These are phyloP conservation scores for Helobdella robusta DNA, from an alignment of 2,888 invertebrate species.

Conservation along the genomic window DNA sequence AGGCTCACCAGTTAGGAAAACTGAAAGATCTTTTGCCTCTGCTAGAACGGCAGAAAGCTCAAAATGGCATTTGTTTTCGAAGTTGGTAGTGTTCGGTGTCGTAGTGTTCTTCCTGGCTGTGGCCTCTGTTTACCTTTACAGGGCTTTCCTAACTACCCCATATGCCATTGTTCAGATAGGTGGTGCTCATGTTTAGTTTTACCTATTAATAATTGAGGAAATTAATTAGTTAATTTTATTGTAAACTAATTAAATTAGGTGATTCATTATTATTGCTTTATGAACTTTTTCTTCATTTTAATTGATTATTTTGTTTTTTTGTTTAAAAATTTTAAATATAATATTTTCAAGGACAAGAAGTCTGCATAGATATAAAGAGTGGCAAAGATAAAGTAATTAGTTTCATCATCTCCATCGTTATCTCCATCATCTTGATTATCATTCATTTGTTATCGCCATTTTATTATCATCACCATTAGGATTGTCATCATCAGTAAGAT, in stretches of 20 bases:
- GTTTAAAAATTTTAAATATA: background rate
- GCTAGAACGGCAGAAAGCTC: background rate
- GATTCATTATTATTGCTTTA: background rate
- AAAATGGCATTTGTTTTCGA: background rate
- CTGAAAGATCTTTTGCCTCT: background rate
- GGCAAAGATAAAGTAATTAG: too few relatives aligned
- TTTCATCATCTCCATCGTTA: background rate
- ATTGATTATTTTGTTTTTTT: too few relatives aligned
- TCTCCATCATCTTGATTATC: background rate
- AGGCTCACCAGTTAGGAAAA: background rate
- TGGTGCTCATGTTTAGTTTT: background rate
- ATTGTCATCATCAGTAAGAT: too few relatives aligned
- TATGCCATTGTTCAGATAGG: background rate
- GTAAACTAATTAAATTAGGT: background rate
- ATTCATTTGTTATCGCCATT: too few relatives aligned
- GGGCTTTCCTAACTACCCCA: background rate
- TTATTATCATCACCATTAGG: background rate
- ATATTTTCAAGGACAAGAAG: background rate
- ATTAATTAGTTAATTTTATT: background rate
- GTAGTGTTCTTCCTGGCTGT: background rate
- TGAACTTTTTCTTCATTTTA: too few relatives aligned
- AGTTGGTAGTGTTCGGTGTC: background rate
- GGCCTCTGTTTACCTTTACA: conserved; percentile 7
- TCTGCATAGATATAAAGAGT: too few relatives aligned
- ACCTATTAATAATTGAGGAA: background rate